phyloP scores from a whole-genome alignment of 2,888 invertebrate genomes.

The Stegana nigrithorax region DNA sequence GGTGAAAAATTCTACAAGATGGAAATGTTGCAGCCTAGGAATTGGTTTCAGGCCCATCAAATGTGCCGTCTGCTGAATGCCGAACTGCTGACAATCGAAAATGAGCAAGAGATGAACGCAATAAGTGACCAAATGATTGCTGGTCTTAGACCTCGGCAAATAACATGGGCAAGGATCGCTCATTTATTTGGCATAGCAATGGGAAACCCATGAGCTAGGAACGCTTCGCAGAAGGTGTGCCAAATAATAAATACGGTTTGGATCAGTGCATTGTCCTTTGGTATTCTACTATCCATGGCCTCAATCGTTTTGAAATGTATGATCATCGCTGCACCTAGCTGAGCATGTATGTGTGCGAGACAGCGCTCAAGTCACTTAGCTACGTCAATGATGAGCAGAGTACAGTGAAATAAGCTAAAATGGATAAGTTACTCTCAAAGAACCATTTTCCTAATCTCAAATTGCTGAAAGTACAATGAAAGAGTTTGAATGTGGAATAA shows the following conservation, averaged over 20 bases:
- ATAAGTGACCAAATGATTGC: background rate
- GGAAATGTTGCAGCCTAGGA: background rate
- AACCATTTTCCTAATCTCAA: no score
- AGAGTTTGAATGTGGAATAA: no score
- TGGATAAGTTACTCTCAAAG: no score
- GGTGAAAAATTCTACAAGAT: background rate
- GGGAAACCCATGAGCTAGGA: background rate
- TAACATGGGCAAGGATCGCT: background rate
- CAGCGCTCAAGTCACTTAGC: no score
- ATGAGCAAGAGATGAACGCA: background rate
- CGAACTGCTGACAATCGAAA: background rate
- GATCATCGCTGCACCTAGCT: background rate
- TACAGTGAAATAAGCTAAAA: no score
- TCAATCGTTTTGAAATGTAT: background rate
- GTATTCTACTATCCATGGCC: background rate
- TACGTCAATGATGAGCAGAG: no score
- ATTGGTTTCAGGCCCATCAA: background rate
- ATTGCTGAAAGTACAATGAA: no score
- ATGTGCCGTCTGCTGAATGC: background rate
- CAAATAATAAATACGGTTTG: background rate
- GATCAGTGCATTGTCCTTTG: conserved; percentile 6
- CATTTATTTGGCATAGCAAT: background rate
- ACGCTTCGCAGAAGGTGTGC: background rate
- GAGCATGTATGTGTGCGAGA: no score
- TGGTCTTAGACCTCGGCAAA: conserved; percentile 6